phyloP scores from a whole-genome alignment of 2,888 invertebrate species.

The Alloscopus bannaensis region DNA sequence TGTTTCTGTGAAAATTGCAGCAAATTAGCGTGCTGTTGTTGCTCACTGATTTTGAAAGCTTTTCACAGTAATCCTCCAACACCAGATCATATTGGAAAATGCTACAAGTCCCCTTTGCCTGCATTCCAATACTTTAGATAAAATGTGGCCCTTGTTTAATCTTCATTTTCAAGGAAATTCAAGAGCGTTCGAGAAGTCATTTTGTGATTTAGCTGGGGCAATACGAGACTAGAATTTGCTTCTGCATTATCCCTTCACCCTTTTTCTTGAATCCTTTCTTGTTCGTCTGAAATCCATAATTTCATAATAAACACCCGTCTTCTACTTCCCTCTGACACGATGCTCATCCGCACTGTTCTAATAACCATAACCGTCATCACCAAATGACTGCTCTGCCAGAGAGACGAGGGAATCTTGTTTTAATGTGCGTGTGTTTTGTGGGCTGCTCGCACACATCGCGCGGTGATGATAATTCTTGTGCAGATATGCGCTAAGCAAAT shows the following conservation, averaged over 20 bases:
- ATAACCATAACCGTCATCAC: slow-evolving; percentile 39
- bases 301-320: slow-evolving; percentile 4
- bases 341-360: slow-evolving; percentile 17
- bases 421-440: slow-evolving; percentile 25
- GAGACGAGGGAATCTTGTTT: slow-evolving; percentile 1
- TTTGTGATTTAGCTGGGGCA: too few relatives aligned
- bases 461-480: slow-evolving; percentile 23
- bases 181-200: too few relatives aligned
- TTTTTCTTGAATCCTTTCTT: slow-evolving; percentile 1
- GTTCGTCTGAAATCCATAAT: neutral
- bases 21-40: too few relatives aligned
- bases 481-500: neutral
- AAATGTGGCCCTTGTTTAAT: too few relatives aligned
- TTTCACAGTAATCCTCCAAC: too few relatives aligned
- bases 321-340: slow-evolving; percentile 2
- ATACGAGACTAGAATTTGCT: neutral
- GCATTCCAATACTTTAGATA: too few relatives aligned
- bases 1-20: too few relatives aligned
- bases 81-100: too few relatives aligned
- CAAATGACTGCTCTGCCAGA: slow-evolving; percentile 20
- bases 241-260: neutral
- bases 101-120: too few relatives aligned
- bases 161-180: too few relatives aligned
- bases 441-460: neutral
- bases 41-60: too few relatives aligned